Evolutionary conservation across 2,888 invertebrate species (phyloP).

Genomic region (Arge pagana): DNA sequence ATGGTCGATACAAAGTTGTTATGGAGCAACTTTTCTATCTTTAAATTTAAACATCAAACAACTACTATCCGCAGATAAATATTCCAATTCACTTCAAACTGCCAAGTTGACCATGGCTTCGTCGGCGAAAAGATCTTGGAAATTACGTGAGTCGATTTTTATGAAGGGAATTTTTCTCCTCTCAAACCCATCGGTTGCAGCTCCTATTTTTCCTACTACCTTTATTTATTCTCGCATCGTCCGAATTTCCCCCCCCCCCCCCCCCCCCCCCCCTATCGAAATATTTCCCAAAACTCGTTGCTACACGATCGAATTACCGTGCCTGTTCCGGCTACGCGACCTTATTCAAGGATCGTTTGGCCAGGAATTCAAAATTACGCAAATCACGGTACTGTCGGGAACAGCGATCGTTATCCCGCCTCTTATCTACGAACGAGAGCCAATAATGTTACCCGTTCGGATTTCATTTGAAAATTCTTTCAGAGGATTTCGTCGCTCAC

Average conservation of each 20-base stretch:
- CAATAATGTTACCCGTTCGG: neutral
- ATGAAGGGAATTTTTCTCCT: neutral
- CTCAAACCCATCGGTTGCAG: no score
- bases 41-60: conserved; percentile 38
- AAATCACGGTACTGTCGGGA: no score
- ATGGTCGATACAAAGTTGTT: conserved; percentile 44
- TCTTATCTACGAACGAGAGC: neutral
- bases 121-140: conserved; percentile 76
- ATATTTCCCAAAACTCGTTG: no score
- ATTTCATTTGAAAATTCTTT: conserved; percentile 44
- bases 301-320: no score
- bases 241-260: no score
- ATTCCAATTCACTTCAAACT: neutral
- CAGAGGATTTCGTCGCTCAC: conserved; percentile 89
- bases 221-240: no score
- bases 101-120: conserved; percentile 52
- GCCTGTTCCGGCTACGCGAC: no score
- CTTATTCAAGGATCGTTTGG: no score
- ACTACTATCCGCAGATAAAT: conserved; percentile 1
- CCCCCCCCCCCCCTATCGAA: no score
- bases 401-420: no score
- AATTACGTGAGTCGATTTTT: conserved; percentile 71
- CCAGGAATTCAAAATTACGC: no score
- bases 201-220: no score
- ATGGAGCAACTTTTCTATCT: conserved; percentile 44